Percentiles rank a stretch among this genome's conserved stretches.
Conservation (phyloP, 2,888 invertebrate species). For the Dicycla oo region DNA sequence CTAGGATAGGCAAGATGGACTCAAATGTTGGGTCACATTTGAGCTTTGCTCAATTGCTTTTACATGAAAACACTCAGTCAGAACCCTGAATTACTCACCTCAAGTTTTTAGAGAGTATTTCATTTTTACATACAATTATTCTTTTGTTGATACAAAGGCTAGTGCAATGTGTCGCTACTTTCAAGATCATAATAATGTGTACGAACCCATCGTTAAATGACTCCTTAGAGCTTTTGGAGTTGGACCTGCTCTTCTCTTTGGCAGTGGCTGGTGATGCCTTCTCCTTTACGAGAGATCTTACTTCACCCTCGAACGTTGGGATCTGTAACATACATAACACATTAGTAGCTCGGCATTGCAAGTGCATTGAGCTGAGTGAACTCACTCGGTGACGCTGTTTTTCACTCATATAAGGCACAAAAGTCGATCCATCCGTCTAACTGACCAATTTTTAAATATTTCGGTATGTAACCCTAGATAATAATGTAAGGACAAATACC, state of each 20-base stretch:
- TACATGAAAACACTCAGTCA: background rate
- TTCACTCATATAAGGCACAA: background rate
- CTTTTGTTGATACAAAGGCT: background rate
- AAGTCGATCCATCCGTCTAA: background rate
- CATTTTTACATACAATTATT: background rate
- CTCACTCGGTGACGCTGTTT: background rate
- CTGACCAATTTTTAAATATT: background rate
- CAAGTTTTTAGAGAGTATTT: background rate
- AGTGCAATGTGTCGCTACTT: background rate
- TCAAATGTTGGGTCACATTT: background rate
- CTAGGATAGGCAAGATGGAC: background rate
- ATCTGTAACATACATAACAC: constrained; percentile 72
- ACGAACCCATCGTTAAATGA: constrained; percentile 78
- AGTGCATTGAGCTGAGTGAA: background rate
- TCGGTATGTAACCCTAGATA: too few relatives aligned
- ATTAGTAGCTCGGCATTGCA: background rate
- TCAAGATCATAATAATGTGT: constrained; percentile 1
- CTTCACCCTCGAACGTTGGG: constrained; percentile 82
- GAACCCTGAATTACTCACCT: background rate
- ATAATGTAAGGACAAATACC: too few relatives aligned
- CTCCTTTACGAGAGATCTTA: constrained; percentile 70
- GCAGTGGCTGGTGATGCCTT: constrained; percentile 70
- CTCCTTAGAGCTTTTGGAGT: constrained; percentile 81
- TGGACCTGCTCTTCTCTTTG: constrained; percentile 78
- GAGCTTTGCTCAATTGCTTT: background rate